Conservation (phyloP, 2,797 vertebrate genomes). For the Sternotherus odoratus region DNA sequence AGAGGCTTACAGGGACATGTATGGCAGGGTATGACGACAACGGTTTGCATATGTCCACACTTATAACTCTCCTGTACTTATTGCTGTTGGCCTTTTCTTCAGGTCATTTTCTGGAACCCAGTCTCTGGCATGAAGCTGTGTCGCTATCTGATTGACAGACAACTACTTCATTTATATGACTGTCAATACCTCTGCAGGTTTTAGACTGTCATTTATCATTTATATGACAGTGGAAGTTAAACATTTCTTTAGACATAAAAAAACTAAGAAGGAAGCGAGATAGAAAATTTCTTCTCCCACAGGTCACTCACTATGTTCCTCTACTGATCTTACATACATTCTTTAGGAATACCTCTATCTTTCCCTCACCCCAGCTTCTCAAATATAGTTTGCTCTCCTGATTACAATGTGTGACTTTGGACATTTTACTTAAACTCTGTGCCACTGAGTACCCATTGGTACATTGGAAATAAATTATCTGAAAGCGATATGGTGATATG, state of each 20-base stretch:
- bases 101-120: not conserved
- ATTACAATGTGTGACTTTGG: not conserved
- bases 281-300: not conserved
- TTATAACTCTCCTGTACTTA: not conserved
- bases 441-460: not conserved
- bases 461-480: not conserved
- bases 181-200: fast-evolving
- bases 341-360: not conserved
- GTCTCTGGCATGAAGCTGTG: not conserved
- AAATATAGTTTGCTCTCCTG: not conserved
- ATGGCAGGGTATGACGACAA: slow-evolving; percentile 70
- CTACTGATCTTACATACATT: not conserved
- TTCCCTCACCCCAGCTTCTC: not conserved
- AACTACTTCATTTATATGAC: fast-evolving
- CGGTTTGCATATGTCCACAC: not conserved
- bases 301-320: not conserved
- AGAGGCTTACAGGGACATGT: slow-evolving; percentile 76
- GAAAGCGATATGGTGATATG: not conserved
- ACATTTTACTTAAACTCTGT: not conserved
- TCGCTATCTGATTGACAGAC: not conserved
- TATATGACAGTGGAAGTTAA: not conserved
- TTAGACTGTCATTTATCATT: not conserved
- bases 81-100: not conserved
- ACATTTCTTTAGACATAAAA: fast-evolving
- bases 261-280: not conserved